phyloP scores from a whole-genome alignment of 2,113 vertebrate species.

The Tachysurus vachellii region DNA sequence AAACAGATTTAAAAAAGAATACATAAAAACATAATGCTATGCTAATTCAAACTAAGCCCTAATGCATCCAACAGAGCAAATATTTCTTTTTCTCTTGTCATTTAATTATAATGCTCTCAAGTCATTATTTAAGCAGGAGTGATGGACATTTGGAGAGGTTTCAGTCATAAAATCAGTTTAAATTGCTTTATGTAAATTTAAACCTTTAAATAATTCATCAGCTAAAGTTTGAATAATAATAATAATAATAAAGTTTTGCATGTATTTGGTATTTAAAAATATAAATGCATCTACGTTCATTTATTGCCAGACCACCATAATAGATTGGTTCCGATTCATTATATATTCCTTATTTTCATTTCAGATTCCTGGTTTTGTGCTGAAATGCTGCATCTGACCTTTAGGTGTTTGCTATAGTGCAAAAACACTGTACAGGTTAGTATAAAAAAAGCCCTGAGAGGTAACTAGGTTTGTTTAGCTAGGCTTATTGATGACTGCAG shows the following conservation, averaged over 20 bases:
- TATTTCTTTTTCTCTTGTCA: not conserved
- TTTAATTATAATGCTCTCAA: conserved; percentile 23
- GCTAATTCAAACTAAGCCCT: not conserved
- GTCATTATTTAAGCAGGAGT: not conserved
- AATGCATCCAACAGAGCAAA: conserved; percentile 27
- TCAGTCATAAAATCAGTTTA: not conserved
- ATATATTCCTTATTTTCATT: not conserved
- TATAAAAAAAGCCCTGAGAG: not conserved
- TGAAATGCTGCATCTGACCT: conserved; percentile 9
- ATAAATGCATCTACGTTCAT: not conserved
- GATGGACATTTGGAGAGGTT: not conserved
- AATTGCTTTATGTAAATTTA: not conserved
- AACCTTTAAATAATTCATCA: not conserved
- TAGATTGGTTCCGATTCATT: not conserved
- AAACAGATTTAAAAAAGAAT: not conserved
- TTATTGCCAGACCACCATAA: not conserved
- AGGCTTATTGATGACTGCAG: conserved; percentile 18
- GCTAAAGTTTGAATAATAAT: not conserved
- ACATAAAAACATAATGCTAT: not conserved
- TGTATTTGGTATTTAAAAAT: not conserved
- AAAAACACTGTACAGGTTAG: not conserved
- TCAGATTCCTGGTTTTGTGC: not conserved
- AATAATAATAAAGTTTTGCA: not conserved
- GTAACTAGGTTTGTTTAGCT: not conserved
- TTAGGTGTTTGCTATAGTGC: not conserved